Evolutionary conservation across 2,113 vertebrate species (phyloP).

Genomic region (Ciconia boyciana): DNA sequence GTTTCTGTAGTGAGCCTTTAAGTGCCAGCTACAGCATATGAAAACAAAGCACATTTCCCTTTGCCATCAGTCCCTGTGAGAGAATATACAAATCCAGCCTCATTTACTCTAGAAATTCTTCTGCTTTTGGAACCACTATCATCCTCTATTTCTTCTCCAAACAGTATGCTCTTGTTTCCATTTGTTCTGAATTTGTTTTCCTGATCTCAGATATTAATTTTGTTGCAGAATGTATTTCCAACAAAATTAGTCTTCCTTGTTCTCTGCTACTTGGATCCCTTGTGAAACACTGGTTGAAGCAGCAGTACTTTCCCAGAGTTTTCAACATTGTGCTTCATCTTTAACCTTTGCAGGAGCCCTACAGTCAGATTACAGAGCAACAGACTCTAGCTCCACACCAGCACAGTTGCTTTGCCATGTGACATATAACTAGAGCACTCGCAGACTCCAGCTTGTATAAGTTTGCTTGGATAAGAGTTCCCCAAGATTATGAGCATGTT

Average conservation of each 20-base stretch:
- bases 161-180: neutral
- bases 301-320: neutral
- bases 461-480: neutral
- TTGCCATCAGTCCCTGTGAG: neutral
- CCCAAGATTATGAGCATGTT: neutral
- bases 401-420: neutral
- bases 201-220: neutral
- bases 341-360: neutral
- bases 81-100: neutral
- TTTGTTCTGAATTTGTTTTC: neutral
- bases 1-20: neutral
- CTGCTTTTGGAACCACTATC: neutral
- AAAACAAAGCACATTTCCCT: neutral
- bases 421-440: neutral
- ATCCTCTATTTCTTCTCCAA: neutral
- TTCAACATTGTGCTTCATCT: neutral
- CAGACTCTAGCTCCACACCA: neutral
- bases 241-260: neutral
- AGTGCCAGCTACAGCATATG: neutral
- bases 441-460: neutral
- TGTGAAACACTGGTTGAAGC: neutral
- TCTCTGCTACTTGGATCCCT: neutral
- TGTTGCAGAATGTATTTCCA: neutral
- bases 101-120: neutral
- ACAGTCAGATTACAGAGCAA: rapidly evolving